Evolutionary conservation across 30 jellyfish, hydroid and myxozoan species (phyloP), one percentile per base, ranked within the genome.

Genomic region (Morbakka virulenta): DNA sequence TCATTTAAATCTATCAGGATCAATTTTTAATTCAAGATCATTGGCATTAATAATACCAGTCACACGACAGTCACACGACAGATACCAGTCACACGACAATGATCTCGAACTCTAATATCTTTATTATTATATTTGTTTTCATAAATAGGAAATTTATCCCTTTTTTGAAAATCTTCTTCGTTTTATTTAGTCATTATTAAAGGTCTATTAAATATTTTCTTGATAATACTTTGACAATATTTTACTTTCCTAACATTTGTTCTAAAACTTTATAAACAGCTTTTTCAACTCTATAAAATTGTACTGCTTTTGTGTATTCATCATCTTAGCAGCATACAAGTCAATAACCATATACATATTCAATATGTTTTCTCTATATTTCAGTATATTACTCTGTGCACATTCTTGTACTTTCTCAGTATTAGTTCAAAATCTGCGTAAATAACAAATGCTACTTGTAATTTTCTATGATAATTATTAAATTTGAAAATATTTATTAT

Each of bases 31-130:
- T 62, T 79, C 49, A 24, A 79, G 76, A 51, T 79, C 68, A 32
- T 83, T 66, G 26, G 49, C 50, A 49, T 34, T 25, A 52, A 66
- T 83, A 2, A 83, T n/a, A n/a, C n/a, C n/a, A n/a, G n/a, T n/a
- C n/a, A n/a, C n/a, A n/a, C n/a, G n/a, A n/a, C 91, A 4, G 91
- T 49, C 29, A 83, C 84, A 34, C 83, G 27, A 83, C 49, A 79
- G 50, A 51, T 67, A 9, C 91, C 93, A 0, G 87, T 68, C 24
- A 81, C 33, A 31, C 71, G 93, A 29, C 63, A 51, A 61, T 81
- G 87, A 72, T 81, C 93, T 12, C n/a, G n/a, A n/a, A n/a, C n/a
- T n/a, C n/a, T n/a, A n/a, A n/a, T n/a, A n/a, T n/a, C n/a, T n/a
- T n/a, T n/a, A n/a, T n/a, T n/a, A n/a, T n/a, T n/a, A n/a, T n/a